These are phyloP conservation scores for Athrips mouffetella DNA, from an alignment of 2,888 invertebrate genomes.

Conservation along the genomic window DNA sequence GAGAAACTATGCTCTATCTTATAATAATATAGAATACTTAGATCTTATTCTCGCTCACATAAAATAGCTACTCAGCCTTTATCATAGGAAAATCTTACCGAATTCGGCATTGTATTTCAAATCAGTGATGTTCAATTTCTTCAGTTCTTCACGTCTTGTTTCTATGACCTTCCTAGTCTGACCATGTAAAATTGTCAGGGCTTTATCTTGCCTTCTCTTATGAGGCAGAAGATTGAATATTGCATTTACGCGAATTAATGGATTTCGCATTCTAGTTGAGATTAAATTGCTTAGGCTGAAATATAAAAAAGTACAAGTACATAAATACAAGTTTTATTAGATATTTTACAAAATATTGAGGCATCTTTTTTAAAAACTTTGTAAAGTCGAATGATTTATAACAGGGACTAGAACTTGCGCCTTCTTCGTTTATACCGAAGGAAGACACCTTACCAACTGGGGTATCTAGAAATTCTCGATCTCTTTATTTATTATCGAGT, in stretches of 20 bases:
- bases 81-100: constrained; percentile 35
- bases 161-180: constrained; percentile 66
- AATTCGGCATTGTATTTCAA: constrained; percentile 37
- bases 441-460: no score
- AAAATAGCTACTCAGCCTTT: neutral
- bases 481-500: no score
- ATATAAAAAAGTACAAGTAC: constrained; percentile 10
- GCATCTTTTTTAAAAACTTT: no score
- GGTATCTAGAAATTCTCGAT: no score
- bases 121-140: constrained; percentile 38
- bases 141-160: constrained; percentile 51
- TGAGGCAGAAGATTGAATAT: constrained; percentile 73
- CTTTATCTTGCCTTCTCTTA: constrained; percentile 76
- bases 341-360: no score
- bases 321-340: no score
- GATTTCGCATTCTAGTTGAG: constrained; percentile 52
- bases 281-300: constrained; percentile 42
- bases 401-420: no score
- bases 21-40: no score
- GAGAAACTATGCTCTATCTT: neutral
- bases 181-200: constrained; percentile 60
- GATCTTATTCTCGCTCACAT: no score
- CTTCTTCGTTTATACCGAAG: no score
- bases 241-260: constrained; percentile 43
- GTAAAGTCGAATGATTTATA: no score